These are phyloP conservation scores for Micrasema minimum DNA, from an alignment of 1,140 invertebrate genomes.

Conservation along the genomic window DNA sequence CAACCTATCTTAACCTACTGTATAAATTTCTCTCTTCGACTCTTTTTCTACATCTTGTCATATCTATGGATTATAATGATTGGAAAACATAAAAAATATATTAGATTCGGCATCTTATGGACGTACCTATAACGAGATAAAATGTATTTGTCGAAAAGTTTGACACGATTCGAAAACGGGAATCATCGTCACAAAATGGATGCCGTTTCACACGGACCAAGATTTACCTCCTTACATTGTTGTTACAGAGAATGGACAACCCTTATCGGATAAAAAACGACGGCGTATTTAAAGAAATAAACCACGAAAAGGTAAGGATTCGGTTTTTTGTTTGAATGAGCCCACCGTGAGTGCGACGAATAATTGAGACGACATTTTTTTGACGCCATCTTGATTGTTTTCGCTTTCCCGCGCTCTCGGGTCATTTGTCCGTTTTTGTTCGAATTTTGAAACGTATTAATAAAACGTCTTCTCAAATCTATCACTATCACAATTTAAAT, in stretches of 20 bases:
- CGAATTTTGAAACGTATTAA: conserved; percentile 39
- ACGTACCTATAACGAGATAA: no score
- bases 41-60: no score
- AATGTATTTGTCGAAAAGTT: no score
- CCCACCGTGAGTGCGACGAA: conserved; percentile 46
- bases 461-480: conserved; percentile 22
- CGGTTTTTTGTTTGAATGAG: conserved; percentile 2
- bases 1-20: no score
- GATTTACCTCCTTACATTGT: neutral
- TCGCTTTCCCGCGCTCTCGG: conserved; percentile 37
- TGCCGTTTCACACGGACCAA: no score
- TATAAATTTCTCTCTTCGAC: no score
- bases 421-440: conserved; percentile 41
- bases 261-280: conserved; percentile 19
- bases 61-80: no score
- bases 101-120: no score
- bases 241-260: conserved; percentile 1
- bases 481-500: conserved; percentile 11
- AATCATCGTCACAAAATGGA: no score
- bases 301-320: conserved; percentile 3
- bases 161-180: no score
- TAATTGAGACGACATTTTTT: conserved; percentile 48
- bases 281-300: conserved; percentile 15
- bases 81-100: no score
- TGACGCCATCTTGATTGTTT: conserved; percentile 35